A percentile compares a stretch with the other conserved stretches of the same genome.
Evolutionary conservation across 2,888 invertebrate genomes (phyloP).

Genomic region (Sarcophaga caerulescens): DNA sequence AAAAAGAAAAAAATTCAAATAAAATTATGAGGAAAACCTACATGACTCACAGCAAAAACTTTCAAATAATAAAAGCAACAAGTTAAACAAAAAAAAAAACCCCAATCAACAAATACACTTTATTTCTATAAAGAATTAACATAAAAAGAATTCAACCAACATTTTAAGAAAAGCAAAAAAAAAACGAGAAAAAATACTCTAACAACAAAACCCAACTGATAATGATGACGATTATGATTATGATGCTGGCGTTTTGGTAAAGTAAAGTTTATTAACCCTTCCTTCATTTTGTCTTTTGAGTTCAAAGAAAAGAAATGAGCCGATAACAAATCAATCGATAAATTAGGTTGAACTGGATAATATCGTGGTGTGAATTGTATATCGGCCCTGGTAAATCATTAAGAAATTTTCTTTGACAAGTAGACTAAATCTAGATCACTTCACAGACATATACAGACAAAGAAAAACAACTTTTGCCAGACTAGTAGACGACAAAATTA

Average conservation of each 20-base stretch:
- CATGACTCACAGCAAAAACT: background rate
- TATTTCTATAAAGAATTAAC: background rate
- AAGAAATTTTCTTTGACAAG: too few species aligned
- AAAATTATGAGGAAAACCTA: slow-evolving; percentile 1
- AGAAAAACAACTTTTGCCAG: background rate
- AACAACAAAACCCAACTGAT: background rate
- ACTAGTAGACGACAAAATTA: background rate
- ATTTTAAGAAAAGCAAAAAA: background rate
- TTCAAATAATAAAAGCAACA: background rate
- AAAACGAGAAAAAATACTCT: too few species aligned
- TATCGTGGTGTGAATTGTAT: background rate
- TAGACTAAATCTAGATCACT: too few species aligned
- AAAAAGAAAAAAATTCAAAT: background rate
- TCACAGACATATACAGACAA: background rate
- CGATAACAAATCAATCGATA: background rate
- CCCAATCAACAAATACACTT: background rate
- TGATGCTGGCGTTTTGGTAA: background rate
- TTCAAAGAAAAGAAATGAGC: background rate
- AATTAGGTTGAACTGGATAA: background rate
- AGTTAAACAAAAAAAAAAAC: background rate
- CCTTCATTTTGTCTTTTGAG: background rate
- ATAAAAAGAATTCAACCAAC: background rate
- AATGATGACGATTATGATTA: background rate
- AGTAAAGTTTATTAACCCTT: slow-evolving; percentile 1
- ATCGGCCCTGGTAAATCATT: too few species aligned